Conservation (phyloP, 2,113 vertebrate species). For the Lagopus muta region DNA sequence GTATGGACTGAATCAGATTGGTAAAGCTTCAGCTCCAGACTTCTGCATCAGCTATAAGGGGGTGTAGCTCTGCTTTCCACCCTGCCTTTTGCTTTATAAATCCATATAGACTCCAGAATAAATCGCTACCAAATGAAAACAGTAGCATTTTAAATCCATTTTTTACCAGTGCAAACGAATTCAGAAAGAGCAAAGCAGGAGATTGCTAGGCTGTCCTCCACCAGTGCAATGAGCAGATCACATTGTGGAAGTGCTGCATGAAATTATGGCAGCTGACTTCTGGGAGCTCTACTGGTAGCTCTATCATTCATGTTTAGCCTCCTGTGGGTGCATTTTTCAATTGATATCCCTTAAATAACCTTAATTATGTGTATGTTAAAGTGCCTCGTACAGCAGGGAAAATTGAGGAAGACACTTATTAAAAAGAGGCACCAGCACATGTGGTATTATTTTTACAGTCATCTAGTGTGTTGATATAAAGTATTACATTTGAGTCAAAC, state of each 20-base stretch:
- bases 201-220: neutral
- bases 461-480: conserved; percentile 84
- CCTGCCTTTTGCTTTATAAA: neutral
- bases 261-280: conserved; percentile 8
- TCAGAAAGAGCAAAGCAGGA: neutral
- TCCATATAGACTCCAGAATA: neutral
- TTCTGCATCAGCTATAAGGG: neutral
- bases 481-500: conserved; percentile 86
- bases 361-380: conserved; percentile 74
- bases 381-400: conserved; percentile 77
- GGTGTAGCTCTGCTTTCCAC: neutral
- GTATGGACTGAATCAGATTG: no score
- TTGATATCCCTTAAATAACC: conserved; percentile 78
- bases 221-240: neutral
- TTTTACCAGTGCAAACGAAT: neutral
- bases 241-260: neutral
- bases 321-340: conserved; percentile 69
- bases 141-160: fast-evolving
- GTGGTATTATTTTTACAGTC: conserved; percentile 84
- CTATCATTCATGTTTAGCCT: conserved; percentile 39
- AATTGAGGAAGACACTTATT: conserved; percentile 88
- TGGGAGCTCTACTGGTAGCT: neutral
- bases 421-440: conserved; percentile 80
- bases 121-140: neutral
- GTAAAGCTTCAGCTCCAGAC: no score